These are phyloP conservation scores for Mesochorus sp. DNA, from an alignment of 2,888 invertebrate species.

Conservation along the genomic window DNA sequence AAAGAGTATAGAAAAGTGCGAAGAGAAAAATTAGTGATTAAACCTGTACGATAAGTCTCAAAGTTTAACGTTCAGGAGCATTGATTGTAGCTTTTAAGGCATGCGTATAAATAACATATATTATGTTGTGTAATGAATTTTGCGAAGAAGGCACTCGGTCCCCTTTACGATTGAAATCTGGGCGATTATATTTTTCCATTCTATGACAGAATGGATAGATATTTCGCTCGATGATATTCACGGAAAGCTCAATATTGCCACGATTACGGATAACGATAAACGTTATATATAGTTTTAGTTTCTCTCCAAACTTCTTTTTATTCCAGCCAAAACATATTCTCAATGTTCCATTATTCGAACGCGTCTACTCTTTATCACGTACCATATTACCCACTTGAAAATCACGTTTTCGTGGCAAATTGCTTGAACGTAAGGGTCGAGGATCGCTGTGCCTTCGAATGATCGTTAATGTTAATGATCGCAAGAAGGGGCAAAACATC, in stretches of 20 bases:
- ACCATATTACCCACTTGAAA: slow-evolving; percentile 8
- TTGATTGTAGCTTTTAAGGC: slow-evolving; percentile 65
- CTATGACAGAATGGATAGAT: slow-evolving; percentile 70
- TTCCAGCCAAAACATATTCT: not conserved
- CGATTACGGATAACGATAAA: slow-evolving; percentile 69
- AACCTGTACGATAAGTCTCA: slow-evolving; percentile 75
- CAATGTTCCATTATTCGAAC: not conserved
- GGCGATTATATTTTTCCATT: slow-evolving; percentile 76
- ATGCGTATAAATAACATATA: slow-evolving; percentile 68
- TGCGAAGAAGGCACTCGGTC: slow-evolving; percentile 80
- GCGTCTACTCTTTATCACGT: not conserved
- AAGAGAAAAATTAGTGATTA: slow-evolving; percentile 66
- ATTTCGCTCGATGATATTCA: slow-evolving; percentile 78
- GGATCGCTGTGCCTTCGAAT: slow-evolving; percentile 81
- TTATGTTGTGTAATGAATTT: slow-evolving; percentile 69
- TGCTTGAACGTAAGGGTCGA: slow-evolving; percentile 81
- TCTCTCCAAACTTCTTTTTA: not conserved
- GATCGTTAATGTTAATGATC: slow-evolving; percentile 73
- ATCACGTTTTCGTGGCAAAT: slow-evolving; percentile 77
- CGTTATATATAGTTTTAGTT: slow-evolving; percentile 18
- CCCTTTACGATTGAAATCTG: slow-evolving; percentile 81
- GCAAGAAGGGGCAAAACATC: slow-evolving; percentile 75
- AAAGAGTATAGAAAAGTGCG: slow-evolving; percentile 18
- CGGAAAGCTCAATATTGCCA: slow-evolving; percentile 78
- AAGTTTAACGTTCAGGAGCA: slow-evolving; percentile 70